Base-by-base conservation (phyloP, 2,113 vertebrate genomes). In the Panthera tigris region DNA sequence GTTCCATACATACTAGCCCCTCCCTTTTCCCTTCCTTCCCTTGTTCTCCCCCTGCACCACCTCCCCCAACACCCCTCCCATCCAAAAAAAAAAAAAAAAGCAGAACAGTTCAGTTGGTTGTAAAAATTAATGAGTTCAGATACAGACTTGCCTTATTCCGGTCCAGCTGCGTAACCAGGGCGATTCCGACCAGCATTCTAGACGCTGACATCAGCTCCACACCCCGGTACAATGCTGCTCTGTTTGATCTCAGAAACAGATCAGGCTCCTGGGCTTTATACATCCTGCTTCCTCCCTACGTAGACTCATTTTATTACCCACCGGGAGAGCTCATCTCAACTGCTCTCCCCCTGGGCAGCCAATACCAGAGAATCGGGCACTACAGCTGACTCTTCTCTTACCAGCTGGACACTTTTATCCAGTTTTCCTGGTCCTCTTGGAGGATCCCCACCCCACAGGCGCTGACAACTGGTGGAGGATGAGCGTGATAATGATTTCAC, bases 121-220 rank as follows among this genome's bases (percentile, higher is more conserved):
- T 99, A 99, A 99, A 99, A 99, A 98, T 98, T 99, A 99, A 99
- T 99, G 99, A 99, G 99, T 98, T 99, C 98, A 98, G 98, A 99
- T 99, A 98, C 99, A 99, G 98, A 98, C 98, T 98, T 98, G 98
- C 98, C 99, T 99, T 98, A 98, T 99, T 99, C 99, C 99, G 98
- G 99, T 99, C 99, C 99, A 99, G 99, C 99, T 99, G 99, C 98
- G 98, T 99, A 99, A 99, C 98, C 99, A 99, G 97, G 98, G 98
- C 97, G 97, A 99, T 99, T 97, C 98, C 98, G 96, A 99, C 98
- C 98, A 98, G 98, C 98, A 98, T 98, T 98, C 98, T 98, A 99
- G 98, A 99, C 98, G 98, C 98, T 99, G 98, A 98, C 99, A 99
- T 99, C 98, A 99, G 98, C 98, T 98, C 98, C 98, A 98, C 98